Conservation (phyloP, 2,113 vertebrate species). For the Coracopsis vasa region DNA sequence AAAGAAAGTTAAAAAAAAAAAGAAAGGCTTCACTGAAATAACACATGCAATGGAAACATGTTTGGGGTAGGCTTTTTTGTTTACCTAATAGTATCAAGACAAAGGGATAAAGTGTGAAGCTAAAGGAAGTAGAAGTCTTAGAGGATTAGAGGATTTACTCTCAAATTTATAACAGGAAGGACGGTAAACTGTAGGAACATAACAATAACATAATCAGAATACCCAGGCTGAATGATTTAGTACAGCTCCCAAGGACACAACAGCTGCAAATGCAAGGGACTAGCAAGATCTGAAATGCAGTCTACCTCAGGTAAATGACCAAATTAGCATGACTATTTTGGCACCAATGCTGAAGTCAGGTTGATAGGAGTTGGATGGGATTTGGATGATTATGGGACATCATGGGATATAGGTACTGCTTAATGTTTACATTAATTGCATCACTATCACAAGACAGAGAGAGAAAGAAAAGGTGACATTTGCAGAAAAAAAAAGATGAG, state of each 20-base stretch:
- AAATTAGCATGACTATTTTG: not conserved
- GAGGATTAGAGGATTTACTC: not conserved
- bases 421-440: not conserved
- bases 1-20: not conserved
- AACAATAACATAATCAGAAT: not conserved
- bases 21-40: not conserved
- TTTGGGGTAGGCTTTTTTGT: not conserved
- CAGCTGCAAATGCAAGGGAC: not conserved
- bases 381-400: not conserved
- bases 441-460: not conserved
- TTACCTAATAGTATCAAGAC: not conserved
- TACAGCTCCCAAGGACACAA: not conserved
- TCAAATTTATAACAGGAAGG: not conserved
- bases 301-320: not conserved
- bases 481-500: constrained; percentile 29
- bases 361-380: not conserved
- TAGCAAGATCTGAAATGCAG: not conserved
- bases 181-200: not conserved
- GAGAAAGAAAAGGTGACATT: not conserved
- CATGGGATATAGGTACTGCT: not conserved
- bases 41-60: not conserved
- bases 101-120: not conserved
- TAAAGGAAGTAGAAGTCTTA: not conserved
- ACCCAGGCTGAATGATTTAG: not conserved
- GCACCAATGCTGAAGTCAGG: not conserved